Evolutionary conservation across 2,888 invertebrate genomes (phyloP).

Genomic region (Ormyrus labotus): DNA sequence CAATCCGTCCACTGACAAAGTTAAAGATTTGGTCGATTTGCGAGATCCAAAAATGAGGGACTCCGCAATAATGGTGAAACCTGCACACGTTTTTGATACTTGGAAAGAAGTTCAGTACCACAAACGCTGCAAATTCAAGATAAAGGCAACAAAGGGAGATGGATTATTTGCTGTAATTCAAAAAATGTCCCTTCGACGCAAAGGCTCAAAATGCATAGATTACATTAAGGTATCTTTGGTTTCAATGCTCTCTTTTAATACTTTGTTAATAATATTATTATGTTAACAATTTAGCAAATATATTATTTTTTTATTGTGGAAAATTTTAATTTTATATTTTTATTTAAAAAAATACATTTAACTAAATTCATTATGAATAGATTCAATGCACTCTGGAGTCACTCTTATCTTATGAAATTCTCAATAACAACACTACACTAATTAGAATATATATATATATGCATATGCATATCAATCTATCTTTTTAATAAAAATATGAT

Average conservation of each 20-base stretch:
- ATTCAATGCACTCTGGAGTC: no score
- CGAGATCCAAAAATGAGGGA: slow-evolving; percentile 8
- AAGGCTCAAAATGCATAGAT: slow-evolving; percentile 76
- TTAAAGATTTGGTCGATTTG: slow-evolving; percentile 24
- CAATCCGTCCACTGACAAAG: slow-evolving; percentile 56
- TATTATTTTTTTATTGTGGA: slow-evolving; percentile 1
- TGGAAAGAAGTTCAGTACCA: slow-evolving; percentile 54
- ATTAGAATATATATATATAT: no score
- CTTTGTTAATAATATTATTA: no score
- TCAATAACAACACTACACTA: no score
- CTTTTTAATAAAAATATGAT: no score
- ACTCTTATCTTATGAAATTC: no score
- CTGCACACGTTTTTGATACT: slow-evolving; percentile 56
- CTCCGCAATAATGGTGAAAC: slow-evolving; percentile 51
- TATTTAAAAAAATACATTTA: no score
- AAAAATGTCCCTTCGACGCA: slow-evolving; percentile 74
- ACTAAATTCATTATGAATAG: no score
- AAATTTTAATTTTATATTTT: no score
- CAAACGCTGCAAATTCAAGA: slow-evolving; percentile 64
- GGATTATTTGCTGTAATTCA: slow-evolving; percentile 78
- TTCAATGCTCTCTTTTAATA: neutral
- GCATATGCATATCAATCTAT: no score
- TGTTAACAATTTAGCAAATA: no score
- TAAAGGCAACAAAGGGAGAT: slow-evolving; percentile 64
- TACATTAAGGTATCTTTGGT: slow-evolving; percentile 72